Conservation (phyloP, 2,888 invertebrate species). For the Hybos culiciformis region DNA sequence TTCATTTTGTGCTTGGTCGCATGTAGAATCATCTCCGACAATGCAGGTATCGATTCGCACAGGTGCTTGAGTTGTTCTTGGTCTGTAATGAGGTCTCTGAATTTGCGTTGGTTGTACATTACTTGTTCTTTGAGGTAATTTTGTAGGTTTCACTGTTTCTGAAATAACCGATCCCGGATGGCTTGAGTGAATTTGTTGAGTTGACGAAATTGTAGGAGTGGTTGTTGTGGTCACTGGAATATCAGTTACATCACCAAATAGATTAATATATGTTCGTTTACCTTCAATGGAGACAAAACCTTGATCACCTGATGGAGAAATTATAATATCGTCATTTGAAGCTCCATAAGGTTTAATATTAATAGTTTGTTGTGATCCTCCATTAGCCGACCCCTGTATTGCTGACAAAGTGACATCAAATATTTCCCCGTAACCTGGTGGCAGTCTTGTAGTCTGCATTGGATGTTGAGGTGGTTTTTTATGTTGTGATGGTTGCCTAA, state of each 20-base stretch:
- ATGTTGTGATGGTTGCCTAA: constrained; percentile 18
- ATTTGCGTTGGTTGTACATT: constrained; percentile 37
- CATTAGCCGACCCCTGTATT: constrained; percentile 65
- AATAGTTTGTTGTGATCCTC: constrained; percentile 32
- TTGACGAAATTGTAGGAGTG: constrained; percentile 16
- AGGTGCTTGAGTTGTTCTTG: constrained; percentile 31
- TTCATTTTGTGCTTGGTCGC: constrained; percentile 77
- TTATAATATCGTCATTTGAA: constrained; percentile 51
- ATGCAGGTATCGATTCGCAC: constrained; percentile 81
- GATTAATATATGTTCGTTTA: constrained; percentile 73
- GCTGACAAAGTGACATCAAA: constrained; percentile 82
- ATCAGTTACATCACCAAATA: constrained; percentile 53
- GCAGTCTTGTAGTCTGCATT: constrained; percentile 34
- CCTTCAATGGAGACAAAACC: constrained; percentile 87
- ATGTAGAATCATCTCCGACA: constrained; percentile 83
- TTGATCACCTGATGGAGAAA: constrained; percentile 64
- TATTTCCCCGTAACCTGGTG: constrained; percentile 58
- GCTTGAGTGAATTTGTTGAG: constrained; percentile 15
- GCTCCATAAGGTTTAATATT: constrained; percentile 33
- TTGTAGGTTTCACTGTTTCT: constrained; percentile 40
- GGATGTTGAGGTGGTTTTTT: constrained; percentile 24
- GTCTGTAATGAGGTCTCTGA: constrained; percentile 47
- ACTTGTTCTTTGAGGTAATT: constrained; percentile 33
- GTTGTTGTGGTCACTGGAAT: constrained; percentile 30
- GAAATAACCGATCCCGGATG: constrained; percentile 45